phyloP scores from a whole-genome alignment of 2,113 vertebrate species.

The Atractosteus spatula region DNA sequence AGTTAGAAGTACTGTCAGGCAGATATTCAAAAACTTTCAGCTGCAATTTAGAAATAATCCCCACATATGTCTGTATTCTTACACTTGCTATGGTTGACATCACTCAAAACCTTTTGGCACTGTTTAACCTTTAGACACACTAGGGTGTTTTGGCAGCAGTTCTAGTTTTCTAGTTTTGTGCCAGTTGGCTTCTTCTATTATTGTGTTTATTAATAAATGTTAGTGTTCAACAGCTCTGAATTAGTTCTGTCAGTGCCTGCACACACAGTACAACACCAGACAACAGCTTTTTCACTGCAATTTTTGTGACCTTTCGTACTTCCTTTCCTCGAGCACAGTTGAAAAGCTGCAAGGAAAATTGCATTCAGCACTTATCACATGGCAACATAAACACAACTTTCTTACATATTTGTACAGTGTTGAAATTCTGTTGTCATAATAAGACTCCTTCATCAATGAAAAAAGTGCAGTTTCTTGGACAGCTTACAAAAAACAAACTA shows the following conservation, averaged over 20 bases:
- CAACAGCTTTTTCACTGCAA: neutral
- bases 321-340: neutral
- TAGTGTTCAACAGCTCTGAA: slow-evolving; percentile 5
- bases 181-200: neutral
- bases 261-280: neutral
- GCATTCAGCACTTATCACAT: too few species aligned
- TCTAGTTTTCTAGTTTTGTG: neutral
- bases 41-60: neutral
- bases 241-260: slow-evolving; percentile 1
- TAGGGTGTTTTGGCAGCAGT: slow-evolving; percentile 10
- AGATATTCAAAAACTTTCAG: neutral
- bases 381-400: too few species aligned
- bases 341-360: too few species aligned
- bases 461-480: too few species aligned
- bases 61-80: neutral
- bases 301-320: neutral
- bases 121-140: slow-evolving; percentile 11
- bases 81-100: neutral
- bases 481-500: too few species aligned
- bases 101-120: slow-evolving; percentile 6
- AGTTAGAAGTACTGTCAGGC: neutral
- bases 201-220: slow-evolving; percentile 20
- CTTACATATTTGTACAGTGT: neutral
- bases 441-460: neutral
- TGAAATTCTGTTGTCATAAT: neutral